These are phyloP conservation scores for Eueremaeus valkanovi DNA, from an alignment of 2,888 invertebrate genomes.

Conservation along the genomic window DNA sequence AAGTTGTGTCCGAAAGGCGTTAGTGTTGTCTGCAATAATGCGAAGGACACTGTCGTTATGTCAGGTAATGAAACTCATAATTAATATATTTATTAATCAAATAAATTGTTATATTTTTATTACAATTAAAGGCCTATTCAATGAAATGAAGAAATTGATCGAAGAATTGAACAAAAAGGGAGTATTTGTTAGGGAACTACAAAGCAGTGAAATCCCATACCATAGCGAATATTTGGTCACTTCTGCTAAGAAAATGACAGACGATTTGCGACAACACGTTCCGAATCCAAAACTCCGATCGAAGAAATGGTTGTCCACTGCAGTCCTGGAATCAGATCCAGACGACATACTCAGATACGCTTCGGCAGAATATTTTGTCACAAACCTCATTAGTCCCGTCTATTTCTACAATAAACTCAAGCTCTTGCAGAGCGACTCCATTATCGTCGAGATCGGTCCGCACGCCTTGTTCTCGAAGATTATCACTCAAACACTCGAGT, in stretches of 20 bases:
- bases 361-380: constrained; percentile 81
- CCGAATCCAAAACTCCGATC: constrained; percentile 58
- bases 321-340: constrained; percentile 51
- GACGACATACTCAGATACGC: background rate
- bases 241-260: background rate
- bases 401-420: constrained; percentile 81
- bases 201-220: constrained; percentile 20
- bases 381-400: constrained; percentile 88
- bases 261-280: constrained; percentile 55
- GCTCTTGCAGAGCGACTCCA: constrained; percentile 78
- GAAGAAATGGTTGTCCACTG: constrained; percentile 81
- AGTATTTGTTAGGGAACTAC: constrained; percentile 31
- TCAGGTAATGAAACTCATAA: constrained; percentile 51
- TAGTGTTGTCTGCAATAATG: constrained; percentile 56
- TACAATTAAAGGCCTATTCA: background rate
- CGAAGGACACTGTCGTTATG: constrained; percentile 57
- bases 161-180: constrained; percentile 15
- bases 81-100: background rate
- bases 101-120: background rate
- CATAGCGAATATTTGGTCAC: constrained; percentile 20
- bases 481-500: background rate
- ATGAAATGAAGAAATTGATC: constrained; percentile 13
- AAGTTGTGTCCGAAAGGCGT: constrained; percentile 51
- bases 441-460: constrained; percentile 89
- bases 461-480: constrained; percentile 63